Base-by-base conservation (phyloP, 2,113 vertebrate genomes). In the Redunca redunca region DNA sequence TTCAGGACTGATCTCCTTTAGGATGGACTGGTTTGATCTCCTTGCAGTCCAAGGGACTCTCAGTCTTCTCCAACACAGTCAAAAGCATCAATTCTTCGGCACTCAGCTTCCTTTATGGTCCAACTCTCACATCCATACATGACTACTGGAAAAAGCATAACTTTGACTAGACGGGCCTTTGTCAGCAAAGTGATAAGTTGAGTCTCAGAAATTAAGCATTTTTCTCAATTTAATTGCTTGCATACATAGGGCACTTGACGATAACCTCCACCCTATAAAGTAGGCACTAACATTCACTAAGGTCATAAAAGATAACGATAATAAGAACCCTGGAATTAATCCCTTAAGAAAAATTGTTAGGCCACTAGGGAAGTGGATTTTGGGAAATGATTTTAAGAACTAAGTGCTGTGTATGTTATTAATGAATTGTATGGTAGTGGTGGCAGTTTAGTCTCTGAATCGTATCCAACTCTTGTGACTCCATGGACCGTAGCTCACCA, bases 211-310 rank as follows among this genome's bases (percentile, higher is more conserved):
- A 53, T 90, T 71, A 85, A 74, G 93, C 1, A 40, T 23, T 4
- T 88, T 43, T 83, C 92, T 97, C 67, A 91, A 48, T 80, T 92
- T 50, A n/a, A 83, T 40, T 93, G 74, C 74, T 71, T 25, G 0
- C n/a, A 43, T 95, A 89, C 30, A n/a, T 10, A 97, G 90, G 6
- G 5, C 40, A 71, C 87, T 97, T 97, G 55, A 62, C 10, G 74
- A 52, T 62, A 96, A 93, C 43, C 21, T 19, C 33, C 12, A 46
- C 33, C 80, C 4, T 52, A 19, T 55, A 92, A 52, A 82, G 74
- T 84, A 92, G 87, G 16, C 19, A 40, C 81, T 57, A n/a, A 50
- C 93, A 84, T 80, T 92, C 80, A 62, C 91, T 84, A 91, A 93
- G 85, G 86, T 62, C 82, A 97, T 40, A 64, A 58, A 87, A 97